A percentile compares a stretch with the other conserved stretches of the same genome.
Evolutionary conservation across 2,797 vertebrate genomes (phyloP).

Genomic region (Lithobates sylvaticus): DNA sequence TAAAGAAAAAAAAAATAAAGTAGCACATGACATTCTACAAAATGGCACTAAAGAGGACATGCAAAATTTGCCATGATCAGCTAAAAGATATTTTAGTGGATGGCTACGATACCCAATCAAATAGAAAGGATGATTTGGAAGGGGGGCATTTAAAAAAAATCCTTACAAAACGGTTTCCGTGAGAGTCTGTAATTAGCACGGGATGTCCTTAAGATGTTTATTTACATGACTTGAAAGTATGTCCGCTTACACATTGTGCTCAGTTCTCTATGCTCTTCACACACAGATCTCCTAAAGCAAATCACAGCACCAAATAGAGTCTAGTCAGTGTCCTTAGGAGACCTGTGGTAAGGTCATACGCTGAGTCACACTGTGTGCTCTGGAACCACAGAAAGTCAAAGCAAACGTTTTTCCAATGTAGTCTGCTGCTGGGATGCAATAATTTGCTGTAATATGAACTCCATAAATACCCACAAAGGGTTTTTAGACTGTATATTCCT

Average conservation of each 20-base stretch:
- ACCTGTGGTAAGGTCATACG: slow-evolving; percentile 25
- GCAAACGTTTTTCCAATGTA: neutral
- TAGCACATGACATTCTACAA: neutral
- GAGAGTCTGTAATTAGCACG: neutral
- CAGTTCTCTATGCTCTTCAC: neutral
- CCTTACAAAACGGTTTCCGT: neutral
- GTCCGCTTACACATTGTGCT: slow-evolving; percentile 1
- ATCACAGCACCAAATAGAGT: slow-evolving; percentile 5
- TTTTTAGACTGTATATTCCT: neutral
- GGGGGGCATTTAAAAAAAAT: neutral
- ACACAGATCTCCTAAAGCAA: slow-evolving; percentile 5
- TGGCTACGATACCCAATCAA: too few relatives aligned
- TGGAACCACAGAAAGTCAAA: neutral
- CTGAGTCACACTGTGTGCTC: slow-evolving; percentile 32
- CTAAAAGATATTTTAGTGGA: neutral
- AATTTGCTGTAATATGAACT: neutral
- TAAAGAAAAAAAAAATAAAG: slow-evolving; percentile 29
- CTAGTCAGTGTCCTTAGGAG: slow-evolving; percentile 17
- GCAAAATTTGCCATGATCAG: neutral
- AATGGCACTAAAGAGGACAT: neutral
- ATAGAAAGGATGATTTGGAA: neutral
- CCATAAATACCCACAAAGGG: neutral
- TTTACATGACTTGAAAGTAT: neutral
- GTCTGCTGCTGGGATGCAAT: neutral
- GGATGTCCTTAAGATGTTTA: neutral